These are phyloP conservation scores for Iselma pallidipennis DNA, from an alignment of 2,888 invertebrate genomes.

Conservation along the genomic window DNA sequence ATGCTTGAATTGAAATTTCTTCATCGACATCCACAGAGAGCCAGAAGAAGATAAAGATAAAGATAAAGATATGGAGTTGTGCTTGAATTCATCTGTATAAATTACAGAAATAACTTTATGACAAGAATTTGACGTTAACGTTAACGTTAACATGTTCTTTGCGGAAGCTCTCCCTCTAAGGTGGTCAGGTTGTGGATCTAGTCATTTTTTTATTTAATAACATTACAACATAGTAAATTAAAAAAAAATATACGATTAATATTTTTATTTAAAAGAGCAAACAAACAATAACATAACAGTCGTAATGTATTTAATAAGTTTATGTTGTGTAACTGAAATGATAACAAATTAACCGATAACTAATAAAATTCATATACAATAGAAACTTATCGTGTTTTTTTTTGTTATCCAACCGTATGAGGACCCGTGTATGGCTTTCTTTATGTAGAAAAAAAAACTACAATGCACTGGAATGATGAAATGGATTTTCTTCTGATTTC, in stretches of 20 bases:
- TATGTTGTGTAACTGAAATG: not conserved
- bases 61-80: no score
- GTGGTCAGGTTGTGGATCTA: slow-evolving; percentile 26
- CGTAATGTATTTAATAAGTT: not conserved
- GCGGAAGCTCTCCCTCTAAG: slow-evolving; percentile 13
- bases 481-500: slow-evolving; percentile 16
- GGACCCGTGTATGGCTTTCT: no score
- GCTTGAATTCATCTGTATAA: no score
- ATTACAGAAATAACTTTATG: no score
- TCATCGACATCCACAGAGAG: no score
- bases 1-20: no score
- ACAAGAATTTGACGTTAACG: no score
- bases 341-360: not conserved
- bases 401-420: not conserved
- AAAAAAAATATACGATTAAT: not conserved
- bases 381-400: not conserved
- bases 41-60: not conserved
- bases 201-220: slow-evolving; percentile 15
- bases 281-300: not conserved
- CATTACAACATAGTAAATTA: slow-evolving; percentile 12
- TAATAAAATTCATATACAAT: not conserved
- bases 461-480: no score
- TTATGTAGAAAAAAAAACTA: no score
- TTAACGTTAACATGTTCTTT: no score
- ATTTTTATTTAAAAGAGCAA: not conserved